Percentiles rank a stretch among this genome's conserved stretches.
Conservation (phyloP, 2,113 vertebrate species). For the Tragelaphus buxtoni region DNA sequence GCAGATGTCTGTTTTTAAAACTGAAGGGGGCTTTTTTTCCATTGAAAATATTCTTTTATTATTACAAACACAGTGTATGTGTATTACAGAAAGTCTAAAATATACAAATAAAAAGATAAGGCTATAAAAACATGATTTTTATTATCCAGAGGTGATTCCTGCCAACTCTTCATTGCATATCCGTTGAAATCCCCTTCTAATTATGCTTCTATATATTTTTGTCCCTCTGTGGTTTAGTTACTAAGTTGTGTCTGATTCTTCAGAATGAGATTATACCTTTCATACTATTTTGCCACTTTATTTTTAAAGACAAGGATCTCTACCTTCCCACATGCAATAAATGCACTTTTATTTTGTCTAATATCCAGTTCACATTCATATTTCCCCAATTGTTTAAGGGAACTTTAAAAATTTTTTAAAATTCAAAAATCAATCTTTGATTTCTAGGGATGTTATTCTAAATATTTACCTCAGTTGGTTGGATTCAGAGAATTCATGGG, state of each 20-base stretch:
- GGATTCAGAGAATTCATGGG: not conserved
- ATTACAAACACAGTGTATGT: not conserved
- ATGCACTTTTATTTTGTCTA: not conserved
- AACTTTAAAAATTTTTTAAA: not conserved
- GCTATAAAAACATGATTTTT: not conserved
- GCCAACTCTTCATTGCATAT: not conserved
- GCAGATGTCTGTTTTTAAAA: not conserved
- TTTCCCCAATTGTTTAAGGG: not conserved
- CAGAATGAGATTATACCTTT: not conserved
- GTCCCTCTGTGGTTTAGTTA: not conserved
- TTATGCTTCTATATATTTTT: not conserved
- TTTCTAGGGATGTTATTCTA: not conserved
- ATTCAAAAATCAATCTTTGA: not conserved
- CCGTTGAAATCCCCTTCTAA: not conserved
- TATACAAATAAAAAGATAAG: not conserved
- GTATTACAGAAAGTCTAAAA: not conserved
- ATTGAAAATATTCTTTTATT: slow-evolving; percentile 28
- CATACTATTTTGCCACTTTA: not conserved
- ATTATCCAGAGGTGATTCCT: not conserved
- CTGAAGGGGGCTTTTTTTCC: not conserved
- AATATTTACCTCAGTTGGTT: not conserved
- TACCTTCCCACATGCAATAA: not conserved
- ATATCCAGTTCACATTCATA: not conserved
- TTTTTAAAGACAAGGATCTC: not conserved
- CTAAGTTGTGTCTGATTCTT: not conserved